These are phyloP conservation scores for Rhinogobio ventralis DNA, from an alignment of 2,797 vertebrate species.

Conservation along the genomic window DNA sequence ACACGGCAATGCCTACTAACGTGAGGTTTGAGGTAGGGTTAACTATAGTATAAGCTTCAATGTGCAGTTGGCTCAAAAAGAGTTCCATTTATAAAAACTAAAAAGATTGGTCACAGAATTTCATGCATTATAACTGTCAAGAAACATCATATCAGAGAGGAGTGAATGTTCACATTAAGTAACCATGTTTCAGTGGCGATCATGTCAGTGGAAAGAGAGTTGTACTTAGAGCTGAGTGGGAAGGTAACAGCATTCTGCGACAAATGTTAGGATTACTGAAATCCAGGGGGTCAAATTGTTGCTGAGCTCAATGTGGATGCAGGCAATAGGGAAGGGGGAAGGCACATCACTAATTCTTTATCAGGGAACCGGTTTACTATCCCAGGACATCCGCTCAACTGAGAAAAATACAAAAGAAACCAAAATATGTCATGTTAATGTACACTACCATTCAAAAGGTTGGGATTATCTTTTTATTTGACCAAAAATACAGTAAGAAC, in stretches of 20 bases:
- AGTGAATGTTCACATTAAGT: slow-evolving; percentile 15
- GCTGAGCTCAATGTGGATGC: not conserved
- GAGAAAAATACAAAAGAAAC: slow-evolving; percentile 45
- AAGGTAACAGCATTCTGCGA: not conserved
- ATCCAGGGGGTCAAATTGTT: slow-evolving; percentile 5
- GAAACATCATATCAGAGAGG: not conserved
- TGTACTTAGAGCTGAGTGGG: not conserved
- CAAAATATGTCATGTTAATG: not conserved
- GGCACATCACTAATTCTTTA: slow-evolving; percentile 67
- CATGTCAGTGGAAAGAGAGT: not conserved
- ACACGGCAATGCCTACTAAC: slow-evolving; percentile 8
- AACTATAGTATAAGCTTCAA: slow-evolving; percentile 10
- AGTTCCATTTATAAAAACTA: slow-evolving; percentile 7
- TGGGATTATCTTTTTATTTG: not conserved
- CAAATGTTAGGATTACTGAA: slow-evolving; percentile 1
- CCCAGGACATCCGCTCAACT: slow-evolving; percentile 57
- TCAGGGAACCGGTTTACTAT: slow-evolving; percentile 50
- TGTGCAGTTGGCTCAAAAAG: slow-evolving; percentile 5
- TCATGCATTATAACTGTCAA: slow-evolving; percentile 1
- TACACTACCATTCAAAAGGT: not conserved
- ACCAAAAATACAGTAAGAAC: not conserved
- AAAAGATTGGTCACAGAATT: slow-evolving; percentile 31
- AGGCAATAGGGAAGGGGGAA: slow-evolving; percentile 58
- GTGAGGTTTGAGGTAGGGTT: slow-evolving; percentile 49
- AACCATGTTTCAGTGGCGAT: not conserved